phyloP scores from a whole-genome alignment of 2,797 vertebrate genomes.

The Alouatta caraya region DNA sequence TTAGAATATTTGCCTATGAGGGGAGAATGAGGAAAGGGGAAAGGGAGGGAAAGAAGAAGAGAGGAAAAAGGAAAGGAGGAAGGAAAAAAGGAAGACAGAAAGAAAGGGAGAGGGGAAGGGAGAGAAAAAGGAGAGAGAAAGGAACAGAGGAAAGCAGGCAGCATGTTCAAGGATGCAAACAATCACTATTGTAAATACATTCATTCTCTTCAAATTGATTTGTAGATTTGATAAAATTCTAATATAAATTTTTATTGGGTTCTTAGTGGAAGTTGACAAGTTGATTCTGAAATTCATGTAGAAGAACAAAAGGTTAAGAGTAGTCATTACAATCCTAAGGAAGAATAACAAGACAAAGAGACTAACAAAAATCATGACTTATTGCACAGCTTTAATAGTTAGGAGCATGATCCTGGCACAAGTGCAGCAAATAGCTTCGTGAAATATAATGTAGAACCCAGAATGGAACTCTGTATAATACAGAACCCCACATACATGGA shows the following conservation, averaged over 20 bases:
- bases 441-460: background rate
- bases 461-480: background rate
- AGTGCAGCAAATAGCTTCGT: background rate
- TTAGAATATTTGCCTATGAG: background rate
- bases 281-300: conserved; percentile 45
- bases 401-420: background rate
- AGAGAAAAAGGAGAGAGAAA: too few relatives aligned
- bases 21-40: background rate
- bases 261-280: conserved; percentile 21
- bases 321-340: background rate
- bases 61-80: background rate
- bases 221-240: conserved; percentile 28
- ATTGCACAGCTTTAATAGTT: background rate
- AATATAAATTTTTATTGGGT: background rate
- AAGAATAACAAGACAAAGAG: background rate
- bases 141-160: background rate
- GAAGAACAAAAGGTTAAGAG: conserved; percentile 54
- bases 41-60: too few relatives aligned
- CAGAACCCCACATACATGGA: background rate
- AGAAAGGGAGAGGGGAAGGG: background rate
- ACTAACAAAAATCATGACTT: conserved; percentile 10
- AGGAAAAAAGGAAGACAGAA: background rate
- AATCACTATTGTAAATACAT: background rate
- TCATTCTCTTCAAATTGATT: conserved; percentile 16
- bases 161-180: background rate